Conservation (phyloP, 1,140 invertebrate species). For the Asbolus verrucosus region DNA sequence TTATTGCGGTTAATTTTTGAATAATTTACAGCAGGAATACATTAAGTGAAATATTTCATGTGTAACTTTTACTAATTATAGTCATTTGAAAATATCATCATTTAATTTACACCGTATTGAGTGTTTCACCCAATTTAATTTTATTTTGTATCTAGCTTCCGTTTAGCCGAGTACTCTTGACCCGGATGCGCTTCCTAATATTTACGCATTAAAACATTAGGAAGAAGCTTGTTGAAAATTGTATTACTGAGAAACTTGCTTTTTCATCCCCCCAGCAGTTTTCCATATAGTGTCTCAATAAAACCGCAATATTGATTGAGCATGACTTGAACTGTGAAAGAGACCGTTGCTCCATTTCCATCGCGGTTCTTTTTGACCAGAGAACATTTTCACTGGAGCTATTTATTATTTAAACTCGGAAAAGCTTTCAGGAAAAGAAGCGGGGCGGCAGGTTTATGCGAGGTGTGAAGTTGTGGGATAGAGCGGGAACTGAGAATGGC, state of each 20-base stretch:
- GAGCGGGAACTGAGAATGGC: slow-evolving; percentile 45
- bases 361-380: slow-evolving; percentile 36
- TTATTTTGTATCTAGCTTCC: too few species aligned
- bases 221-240: neutral
- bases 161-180: too few species aligned
- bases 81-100: too few species aligned
- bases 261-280: neutral
- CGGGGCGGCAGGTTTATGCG: slow-evolving; percentile 47
- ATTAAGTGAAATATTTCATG: too few species aligned
- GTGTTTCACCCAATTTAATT: too few species aligned
- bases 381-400: slow-evolving; percentile 50
- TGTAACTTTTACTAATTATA: too few species aligned
- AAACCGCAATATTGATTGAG: slow-evolving; percentile 23
- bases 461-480: slow-evolving; percentile 46
- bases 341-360: slow-evolving; percentile 35
- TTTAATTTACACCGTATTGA: too few species aligned
- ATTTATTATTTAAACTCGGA: slow-evolving; percentile 60
- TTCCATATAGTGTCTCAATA: slow-evolving; percentile 5
- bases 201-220: too few species aligned
- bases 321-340: slow-evolving; percentile 30
- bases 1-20: too few species aligned
- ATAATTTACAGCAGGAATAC: too few species aligned
- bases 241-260: neutral
- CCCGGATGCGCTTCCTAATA: too few species aligned
- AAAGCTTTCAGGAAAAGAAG: slow-evolving; percentile 56